Conservation (phyloP, 2,113 vertebrate genomes). For the Spilogale gracilis region DNA sequence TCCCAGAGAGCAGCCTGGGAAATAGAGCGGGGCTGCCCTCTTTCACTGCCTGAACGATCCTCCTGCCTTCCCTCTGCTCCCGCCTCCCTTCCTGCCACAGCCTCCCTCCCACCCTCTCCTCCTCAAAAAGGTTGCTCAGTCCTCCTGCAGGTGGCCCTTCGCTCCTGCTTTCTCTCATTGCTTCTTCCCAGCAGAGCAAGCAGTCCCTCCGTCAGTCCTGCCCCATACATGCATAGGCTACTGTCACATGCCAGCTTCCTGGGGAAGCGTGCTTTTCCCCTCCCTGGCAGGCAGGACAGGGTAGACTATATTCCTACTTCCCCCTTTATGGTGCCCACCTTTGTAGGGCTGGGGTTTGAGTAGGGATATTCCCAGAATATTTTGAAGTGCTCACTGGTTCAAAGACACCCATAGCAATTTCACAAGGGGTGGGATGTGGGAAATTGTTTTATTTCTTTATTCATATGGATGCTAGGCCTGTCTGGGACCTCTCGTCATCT, state of each 20-base stretch:
- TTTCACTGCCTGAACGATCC: slow-evolving; percentile 42
- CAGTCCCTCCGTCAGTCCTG: neutral
- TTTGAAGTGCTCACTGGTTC: neutral
- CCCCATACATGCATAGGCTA: neutral
- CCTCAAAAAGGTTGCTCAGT: neutral
- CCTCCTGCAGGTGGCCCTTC: slow-evolving; percentile 14
- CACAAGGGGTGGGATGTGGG: neutral
- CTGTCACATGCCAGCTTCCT: neutral
- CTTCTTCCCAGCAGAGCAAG: neutral
- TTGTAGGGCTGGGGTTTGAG: neutral
- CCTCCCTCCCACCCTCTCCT: neutral
- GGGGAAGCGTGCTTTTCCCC: neutral
- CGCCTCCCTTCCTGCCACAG: neutral
- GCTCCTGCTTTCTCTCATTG: neutral
- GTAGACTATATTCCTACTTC: neutral
- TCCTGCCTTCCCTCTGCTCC: slow-evolving; percentile 2
- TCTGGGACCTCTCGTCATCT: neutral
- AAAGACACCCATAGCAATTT: neutral
- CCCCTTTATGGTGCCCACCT: neutral
- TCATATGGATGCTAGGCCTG: neutral
- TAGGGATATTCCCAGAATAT: neutral
- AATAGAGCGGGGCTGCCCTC: slow-evolving; percentile 38
- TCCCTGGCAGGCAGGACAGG: neutral
- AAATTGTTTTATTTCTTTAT: neutral
- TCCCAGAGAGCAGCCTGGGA: slow-evolving; percentile 56